Evolutionary conservation across 2,113 vertebrate species (phyloP), one percentile per base, ranked within the genome.

Genomic region (Plestiodon gilberti): DNA sequence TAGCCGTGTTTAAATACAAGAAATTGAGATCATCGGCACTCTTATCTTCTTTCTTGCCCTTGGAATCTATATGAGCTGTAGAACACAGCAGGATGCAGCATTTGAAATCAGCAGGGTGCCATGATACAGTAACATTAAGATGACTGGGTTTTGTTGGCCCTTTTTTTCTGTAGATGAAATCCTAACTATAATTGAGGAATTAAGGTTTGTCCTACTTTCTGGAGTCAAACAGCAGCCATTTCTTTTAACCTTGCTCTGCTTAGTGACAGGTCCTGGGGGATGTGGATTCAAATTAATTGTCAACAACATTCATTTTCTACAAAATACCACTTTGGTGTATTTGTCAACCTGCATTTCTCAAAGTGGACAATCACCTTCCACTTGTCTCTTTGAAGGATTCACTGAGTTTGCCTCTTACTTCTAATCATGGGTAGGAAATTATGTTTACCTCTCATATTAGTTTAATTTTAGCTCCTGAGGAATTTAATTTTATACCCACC

Each of bases 11-110:
- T 61, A 9, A 52, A 22, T 82, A 79, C 8, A 85, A 75, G n/a
- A 11, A 75, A 33, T 35, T 90, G 64, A 55, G 64, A 2, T 62
- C 38, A 87, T 90, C 61, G 77, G 22, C 33, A 81, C 25, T 89
- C 1, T 87, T 9, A 13, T 55, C 0, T 1, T 84, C 10, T 30
- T 70, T 57, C 80, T 91, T 84, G 40, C 1, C 59, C 20, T 35
- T 40, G 20, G 71, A 81, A 1, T 77, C 18, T 75, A 3, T 70
- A 22, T 81, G 18, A 3, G 82, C 79, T 88, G 23, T 59, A 81
- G 86, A 90, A 59, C 7, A 4, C 14, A 71, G 11, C 13, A 77
- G 18, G 85, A 52, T 11, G 78, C 14, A 80, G n/a, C 52, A 17
- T 28, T 3, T 40, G 55, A 84, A 88, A 28, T 43, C n/a, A 86